phyloP scores from a whole-genome alignment of 2,113 vertebrate genomes.

The Dicaeum eximium region DNA sequence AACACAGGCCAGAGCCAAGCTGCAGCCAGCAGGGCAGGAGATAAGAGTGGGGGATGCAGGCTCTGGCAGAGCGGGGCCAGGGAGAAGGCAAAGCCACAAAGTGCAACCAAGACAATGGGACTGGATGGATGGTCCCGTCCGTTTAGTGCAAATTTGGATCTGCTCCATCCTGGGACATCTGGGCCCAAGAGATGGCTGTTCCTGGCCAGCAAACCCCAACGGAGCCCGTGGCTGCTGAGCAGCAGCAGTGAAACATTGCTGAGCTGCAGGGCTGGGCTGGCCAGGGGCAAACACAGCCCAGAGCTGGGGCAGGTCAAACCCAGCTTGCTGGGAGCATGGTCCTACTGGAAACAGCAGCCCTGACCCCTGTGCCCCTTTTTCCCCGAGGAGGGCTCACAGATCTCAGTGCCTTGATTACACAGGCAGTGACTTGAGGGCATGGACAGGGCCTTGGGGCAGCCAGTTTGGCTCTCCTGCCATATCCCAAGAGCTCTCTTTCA shows the following conservation, averaged over 20 bases:
- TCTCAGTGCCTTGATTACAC: neutral
- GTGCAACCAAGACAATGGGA: neutral
- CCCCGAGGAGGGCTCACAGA: neutral
- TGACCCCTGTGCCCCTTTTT: accelerated
- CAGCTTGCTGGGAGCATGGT: neutral
- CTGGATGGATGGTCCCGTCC: neutral
- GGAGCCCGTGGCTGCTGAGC: accelerated
- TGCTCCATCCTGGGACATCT: neutral
- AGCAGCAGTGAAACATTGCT: neutral
- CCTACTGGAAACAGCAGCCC: neutral
- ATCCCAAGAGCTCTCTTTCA: neutral
- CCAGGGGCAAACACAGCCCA: neutral
- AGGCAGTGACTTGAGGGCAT: neutral
- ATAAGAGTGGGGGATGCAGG: neutral
- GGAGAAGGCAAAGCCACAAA: neutral
- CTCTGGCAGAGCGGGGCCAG: neutral
- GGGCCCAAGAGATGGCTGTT: neutral
- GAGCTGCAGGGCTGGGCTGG: neutral
- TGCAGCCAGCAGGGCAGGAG: neutral
- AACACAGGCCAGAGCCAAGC: neutral
- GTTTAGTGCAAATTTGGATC: neutral
- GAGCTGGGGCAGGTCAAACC: neutral
- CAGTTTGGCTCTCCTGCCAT: neutral
- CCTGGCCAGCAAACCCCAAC: neutral
- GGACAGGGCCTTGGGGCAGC: neutral